Evolutionary conservation across 1,140 invertebrate species (phyloP).

Genomic region (Rhyacophila brunnea): DNA sequence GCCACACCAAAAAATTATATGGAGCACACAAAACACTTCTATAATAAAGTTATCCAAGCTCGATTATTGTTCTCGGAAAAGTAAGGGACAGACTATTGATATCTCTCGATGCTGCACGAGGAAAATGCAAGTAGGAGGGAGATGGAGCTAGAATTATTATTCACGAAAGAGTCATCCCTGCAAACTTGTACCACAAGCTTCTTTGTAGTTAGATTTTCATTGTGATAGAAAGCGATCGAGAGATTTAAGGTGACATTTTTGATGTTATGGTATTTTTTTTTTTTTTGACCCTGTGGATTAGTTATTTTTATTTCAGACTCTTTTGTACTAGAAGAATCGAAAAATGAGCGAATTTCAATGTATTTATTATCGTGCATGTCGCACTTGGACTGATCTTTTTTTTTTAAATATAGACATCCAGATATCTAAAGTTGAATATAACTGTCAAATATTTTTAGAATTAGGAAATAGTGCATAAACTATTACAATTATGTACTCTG

Average conservation of each 20-base stretch:
- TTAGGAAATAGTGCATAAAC: no score
- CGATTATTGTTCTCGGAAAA: constrained; percentile 31
- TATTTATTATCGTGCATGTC: no score
- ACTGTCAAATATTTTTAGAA: no score
- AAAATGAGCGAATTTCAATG: no score
- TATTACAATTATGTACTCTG: no score
- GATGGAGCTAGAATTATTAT: constrained; percentile 8
- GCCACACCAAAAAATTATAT: constrained; percentile 18
- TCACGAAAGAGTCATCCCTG: constrained; percentile 21
- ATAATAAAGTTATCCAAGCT: constrained; percentile 34
- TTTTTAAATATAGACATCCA: no score
- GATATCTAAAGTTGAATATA: no score
- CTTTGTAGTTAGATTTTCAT: constrained; percentile 37
- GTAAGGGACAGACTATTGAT: constrained; percentile 3
- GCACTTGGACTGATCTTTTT: no score
- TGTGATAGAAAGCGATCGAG: constrained; percentile 19
- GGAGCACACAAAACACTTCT: constrained; percentile 35
- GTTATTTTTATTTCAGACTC: no score
- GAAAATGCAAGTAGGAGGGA: neutral
- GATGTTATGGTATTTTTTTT: no score
- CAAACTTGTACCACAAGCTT: constrained; percentile 34
- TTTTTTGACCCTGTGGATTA: no score
- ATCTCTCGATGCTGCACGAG: neutral
- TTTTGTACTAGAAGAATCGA: no score
- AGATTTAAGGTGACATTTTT: neutral